These are phyloP conservation scores for Galaxias olidus DNA, from an alignment of 2,797 vertebrate genomes.

Conservation along the genomic window DNA sequence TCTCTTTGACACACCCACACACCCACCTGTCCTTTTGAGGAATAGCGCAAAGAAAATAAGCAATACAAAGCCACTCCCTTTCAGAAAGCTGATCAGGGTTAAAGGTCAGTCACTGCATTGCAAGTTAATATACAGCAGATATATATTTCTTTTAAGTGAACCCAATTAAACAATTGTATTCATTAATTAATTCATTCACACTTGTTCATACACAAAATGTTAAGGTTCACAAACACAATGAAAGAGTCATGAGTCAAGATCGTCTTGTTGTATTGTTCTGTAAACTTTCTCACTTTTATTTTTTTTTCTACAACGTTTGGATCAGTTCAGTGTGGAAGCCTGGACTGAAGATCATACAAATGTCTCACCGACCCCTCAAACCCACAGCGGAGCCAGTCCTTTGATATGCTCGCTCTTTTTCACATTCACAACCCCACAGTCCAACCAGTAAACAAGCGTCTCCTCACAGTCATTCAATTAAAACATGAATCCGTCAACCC, in stretches of 20 bases:
- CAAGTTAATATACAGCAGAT: no score
- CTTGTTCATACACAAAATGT: not conserved
- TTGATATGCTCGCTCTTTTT: slow-evolving; percentile 29
- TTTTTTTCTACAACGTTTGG: slow-evolving; percentile 79
- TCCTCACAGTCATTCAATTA: slow-evolving; percentile 50
- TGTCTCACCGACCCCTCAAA: slow-evolving; percentile 36
- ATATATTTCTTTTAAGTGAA: no score
- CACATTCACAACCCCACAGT: slow-evolving; percentile 14
- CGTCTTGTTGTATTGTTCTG: slow-evolving; percentile 49
- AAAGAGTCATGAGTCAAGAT: slow-evolving; percentile 28
- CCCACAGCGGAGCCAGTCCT: slow-evolving; percentile 32
- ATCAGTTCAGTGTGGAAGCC: slow-evolving; percentile 76
- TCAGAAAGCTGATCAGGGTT: no score
- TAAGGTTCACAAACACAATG: slow-evolving; percentile 21
- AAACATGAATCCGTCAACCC: slow-evolving; percentile 38
- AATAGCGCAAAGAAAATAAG: no score
- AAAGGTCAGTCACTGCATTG: no score
- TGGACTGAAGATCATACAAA: slow-evolving; percentile 55
- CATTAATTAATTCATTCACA: no score
- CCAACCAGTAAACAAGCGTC: slow-evolving; percentile 35
- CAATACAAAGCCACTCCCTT: no score
- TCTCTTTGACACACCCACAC: no score
- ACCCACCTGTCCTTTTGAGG: no score
- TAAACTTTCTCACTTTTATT: slow-evolving; percentile 80
- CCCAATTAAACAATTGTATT: no score